Conservation (phyloP, 2,888 invertebrate genomes). For the Pristionchus mayeri region DNA sequence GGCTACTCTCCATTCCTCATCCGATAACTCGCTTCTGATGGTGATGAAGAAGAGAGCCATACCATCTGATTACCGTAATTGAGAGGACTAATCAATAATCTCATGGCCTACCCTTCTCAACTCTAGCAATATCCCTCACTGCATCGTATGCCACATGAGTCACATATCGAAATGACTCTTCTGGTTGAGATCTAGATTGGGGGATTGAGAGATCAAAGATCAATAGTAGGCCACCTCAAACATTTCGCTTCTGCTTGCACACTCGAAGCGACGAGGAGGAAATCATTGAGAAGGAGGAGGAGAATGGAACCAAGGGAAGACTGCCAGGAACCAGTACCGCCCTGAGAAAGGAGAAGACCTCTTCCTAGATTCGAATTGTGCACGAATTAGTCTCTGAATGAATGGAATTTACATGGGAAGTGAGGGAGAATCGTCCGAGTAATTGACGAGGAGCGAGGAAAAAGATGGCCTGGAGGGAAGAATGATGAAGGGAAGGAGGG, state of each 20-base stretch:
- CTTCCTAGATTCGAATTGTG: too few species aligned
- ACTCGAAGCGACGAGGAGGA: background rate
- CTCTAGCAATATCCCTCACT: conserved; percentile 1
- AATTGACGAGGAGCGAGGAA: conserved; percentile 31
- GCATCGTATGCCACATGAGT: background rate
- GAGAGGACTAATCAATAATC: background rate
- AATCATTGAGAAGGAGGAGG: conserved; percentile 38
- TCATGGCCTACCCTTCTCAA: conserved; percentile 8
- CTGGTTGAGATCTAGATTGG: background rate
- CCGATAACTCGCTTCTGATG: conserved; percentile 37
- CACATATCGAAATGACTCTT: conserved; percentile 17
- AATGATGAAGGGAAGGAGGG: background rate
- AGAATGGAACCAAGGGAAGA: background rate
- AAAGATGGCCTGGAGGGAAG: background rate
- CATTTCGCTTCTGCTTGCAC: background rate
- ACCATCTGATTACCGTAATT: conserved; percentile 15
- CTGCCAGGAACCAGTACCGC: conserved; percentile 1
- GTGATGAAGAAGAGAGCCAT: conserved; percentile 13
- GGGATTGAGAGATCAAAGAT: background rate
- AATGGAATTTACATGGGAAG: background rate
- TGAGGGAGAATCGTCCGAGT: conserved; percentile 34
- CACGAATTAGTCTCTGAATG: too few species aligned
- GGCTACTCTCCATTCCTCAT: conserved; percentile 34
- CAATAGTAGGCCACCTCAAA: background rate
- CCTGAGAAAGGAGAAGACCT: background rate